A percentile compares a stretch with the other conserved stretches of the same genome.
Conservation (phyloP, 2,113 vertebrate genomes). For the Nyctibius bracteatus region DNA sequence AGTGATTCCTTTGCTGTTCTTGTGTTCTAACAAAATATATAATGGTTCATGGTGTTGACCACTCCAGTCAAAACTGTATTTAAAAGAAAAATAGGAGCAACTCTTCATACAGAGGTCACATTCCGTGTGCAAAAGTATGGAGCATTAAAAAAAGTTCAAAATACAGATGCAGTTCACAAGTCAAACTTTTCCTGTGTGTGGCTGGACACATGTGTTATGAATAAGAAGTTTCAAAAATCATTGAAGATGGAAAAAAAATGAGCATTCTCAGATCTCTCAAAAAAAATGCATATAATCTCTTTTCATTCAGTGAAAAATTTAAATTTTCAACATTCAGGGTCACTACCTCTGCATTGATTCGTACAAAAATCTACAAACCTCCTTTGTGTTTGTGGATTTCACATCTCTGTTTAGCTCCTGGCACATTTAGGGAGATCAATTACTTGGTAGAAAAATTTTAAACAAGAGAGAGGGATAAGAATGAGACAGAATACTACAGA, state of each 20-base stretch:
- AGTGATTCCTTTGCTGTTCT: constrained; percentile 13
- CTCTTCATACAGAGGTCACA: constrained; percentile 11
- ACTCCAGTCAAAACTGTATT: not conserved
- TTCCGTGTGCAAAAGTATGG: not conserved
- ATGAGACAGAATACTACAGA: not conserved
- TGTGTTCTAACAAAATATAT: not conserved
- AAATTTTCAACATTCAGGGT: not conserved
- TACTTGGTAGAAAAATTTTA: not conserved
- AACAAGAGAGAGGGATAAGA: not conserved
- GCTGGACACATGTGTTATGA: not conserved
- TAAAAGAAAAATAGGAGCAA: constrained; percentile 5
- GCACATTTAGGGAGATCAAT: not conserved
- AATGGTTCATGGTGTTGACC: not conserved
- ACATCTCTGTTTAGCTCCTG: not conserved
- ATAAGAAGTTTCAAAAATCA: constrained; percentile 11
- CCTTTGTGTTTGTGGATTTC: not conserved
- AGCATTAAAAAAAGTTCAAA: not conserved
- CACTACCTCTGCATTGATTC: not conserved
- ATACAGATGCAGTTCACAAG: not conserved
- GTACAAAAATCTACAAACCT: not conserved
- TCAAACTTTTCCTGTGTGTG: not conserved
- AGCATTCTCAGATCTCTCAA: not conserved
- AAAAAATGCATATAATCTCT: not conserved
- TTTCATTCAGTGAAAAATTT: not conserved
- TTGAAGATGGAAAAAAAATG: not conserved